phyloP scores from a whole-genome alignment of 53 echinoderm and acorn worm genomes.

The Crossaster papposus region DNA sequence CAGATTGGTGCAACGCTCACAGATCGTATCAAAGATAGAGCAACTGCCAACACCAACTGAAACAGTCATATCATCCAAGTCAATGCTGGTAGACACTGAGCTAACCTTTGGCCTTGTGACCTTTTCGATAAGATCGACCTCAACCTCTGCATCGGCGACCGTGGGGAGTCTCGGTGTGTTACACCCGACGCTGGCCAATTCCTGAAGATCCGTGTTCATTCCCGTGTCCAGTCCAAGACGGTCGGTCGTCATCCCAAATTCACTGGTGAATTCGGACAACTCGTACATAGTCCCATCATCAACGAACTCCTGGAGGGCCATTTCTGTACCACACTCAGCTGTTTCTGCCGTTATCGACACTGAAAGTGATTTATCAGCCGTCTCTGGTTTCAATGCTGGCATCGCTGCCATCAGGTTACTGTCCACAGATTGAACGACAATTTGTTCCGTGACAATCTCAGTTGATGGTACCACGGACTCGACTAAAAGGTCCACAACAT shows the following conservation, averaged over 20 bases:
- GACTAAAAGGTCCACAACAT: slow-evolving; percentile 38
- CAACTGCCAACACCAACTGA: slow-evolving; percentile 69
- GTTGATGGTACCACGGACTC: slow-evolving; percentile 20
- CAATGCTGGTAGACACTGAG: slow-evolving; percentile 49
- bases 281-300: slow-evolving; percentile 46
- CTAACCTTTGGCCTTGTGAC: slow-evolving; percentile 28
- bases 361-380: slow-evolving; percentile 40
- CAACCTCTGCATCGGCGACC: slow-evolving; percentile 39
- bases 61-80: slow-evolving; percentile 18
- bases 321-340: slow-evolving; percentile 57
- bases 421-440: slow-evolving; percentile 32
- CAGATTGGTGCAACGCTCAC: slow-evolving; percentile 76
- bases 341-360: slow-evolving; percentile 54
- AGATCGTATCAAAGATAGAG: slow-evolving; percentile 70
- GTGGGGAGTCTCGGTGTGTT: slow-evolving; percentile 43
- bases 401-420: slow-evolving; percentile 47
- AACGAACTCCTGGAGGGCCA: background rate
- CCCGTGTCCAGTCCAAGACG: slow-evolving; percentile 44
- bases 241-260: slow-evolving; percentile 42
- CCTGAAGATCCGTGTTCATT: slow-evolving; percentile 49
- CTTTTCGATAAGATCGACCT: slow-evolving; percentile 47
- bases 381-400: slow-evolving; percentile 52
- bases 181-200: slow-evolving; percentile 38
- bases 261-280: slow-evolving; percentile 3
- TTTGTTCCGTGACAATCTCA: slow-evolving; percentile 14